Evolutionary conservation across 2,888 invertebrate species (phyloP), one percentile per base, ranked within the genome.

Genomic region (Stictocephala bisonia): DNA sequence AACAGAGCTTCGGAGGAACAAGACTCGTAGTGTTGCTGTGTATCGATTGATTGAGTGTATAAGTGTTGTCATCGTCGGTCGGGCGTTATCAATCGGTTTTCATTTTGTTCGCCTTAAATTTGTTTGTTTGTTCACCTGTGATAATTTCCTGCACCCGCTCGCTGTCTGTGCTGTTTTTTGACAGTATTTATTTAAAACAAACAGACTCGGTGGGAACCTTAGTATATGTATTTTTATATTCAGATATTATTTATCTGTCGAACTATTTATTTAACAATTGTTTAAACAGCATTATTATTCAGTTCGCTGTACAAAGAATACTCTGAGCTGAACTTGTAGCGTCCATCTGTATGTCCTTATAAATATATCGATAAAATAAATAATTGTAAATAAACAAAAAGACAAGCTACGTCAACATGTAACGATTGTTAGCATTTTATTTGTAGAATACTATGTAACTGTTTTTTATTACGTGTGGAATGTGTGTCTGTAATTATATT

Each of bases 401-500:
- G 70, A 71, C 70, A 71, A 29, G 53, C 56, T 40, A 41, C 26
- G 20, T 58, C 41, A 41, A 31, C 41, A 13, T 40, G 58, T 73
- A 69, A 58, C 60, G 22, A 41, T 70, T 27, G 58, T 40, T 48
- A 64, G 70, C 70, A 70, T 73, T 73, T 70, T 70, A 70, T 73
- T 64, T 70, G 73, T 73, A 73, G 73, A 64, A 20, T 69, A 67
- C 35, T 71, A 66, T 50, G 53, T 53, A 64, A 72, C 60, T 70
- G 53, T 70, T 73, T 73, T 73, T 58, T 68, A 69, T 70, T 73
- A 70, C 15, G 73, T 70, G 73, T 73, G 73, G 51, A 67, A 73
- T 64, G 73, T 70, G 73, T 73, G 73, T 73, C 56, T 73, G 73
- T 73, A 73, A 72, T 66, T 72, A 72, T 70, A 73, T 73, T 73